Conservation (phyloP, 2,888 invertebrate species). For the Hirtodrosophila trivittata region DNA sequence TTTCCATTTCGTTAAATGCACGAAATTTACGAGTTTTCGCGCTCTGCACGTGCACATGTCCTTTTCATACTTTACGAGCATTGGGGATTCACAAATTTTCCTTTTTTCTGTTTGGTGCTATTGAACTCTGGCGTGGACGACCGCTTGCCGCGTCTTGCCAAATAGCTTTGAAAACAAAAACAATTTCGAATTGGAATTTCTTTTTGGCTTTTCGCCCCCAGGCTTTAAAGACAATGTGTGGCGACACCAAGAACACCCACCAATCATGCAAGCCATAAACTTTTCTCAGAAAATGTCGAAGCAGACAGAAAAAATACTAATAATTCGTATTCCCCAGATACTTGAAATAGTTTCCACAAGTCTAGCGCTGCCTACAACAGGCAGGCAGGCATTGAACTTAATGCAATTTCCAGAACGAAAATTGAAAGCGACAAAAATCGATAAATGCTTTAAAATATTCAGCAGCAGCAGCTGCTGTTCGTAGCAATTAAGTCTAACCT, state of each 20-base stretch:
- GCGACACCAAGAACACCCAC: slow-evolving; percentile 5
- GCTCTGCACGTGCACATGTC: slow-evolving; percentile 68
- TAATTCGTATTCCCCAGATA: slow-evolving; percentile 46
- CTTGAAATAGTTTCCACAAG: slow-evolving; percentile 43
- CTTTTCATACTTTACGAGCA: slow-evolving; percentile 65
- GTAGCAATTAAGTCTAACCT: slow-evolving; percentile 58
- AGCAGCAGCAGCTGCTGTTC: slow-evolving; percentile 6
- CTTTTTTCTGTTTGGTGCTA: slow-evolving; percentile 46
- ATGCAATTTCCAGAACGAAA: slow-evolving; percentile 44
- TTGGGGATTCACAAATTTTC: slow-evolving; percentile 29
- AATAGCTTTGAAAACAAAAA: slow-evolving; percentile 63
- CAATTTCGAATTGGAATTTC: slow-evolving; percentile 51
- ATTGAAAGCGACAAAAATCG: slow-evolving; percentile 42
- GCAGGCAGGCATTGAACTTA: slow-evolving; percentile 50
- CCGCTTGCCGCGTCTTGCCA: slow-evolving; percentile 55
- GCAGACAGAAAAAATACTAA: slow-evolving; percentile 37
- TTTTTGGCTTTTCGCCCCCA: slow-evolving; percentile 13
- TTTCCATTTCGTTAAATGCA: slow-evolving; percentile 70
- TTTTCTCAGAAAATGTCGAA: slow-evolving; percentile 49
- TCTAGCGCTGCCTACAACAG: no score
- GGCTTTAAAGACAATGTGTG: slow-evolving; percentile 19
- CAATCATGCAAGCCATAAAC: slow-evolving; percentile 53
- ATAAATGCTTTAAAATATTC: slow-evolving; percentile 51
- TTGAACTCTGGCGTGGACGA: slow-evolving; percentile 55
- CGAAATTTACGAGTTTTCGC: slow-evolving; percentile 62